phyloP scores from a whole-genome alignment of 1,140 invertebrate genomes.

The Semibalanus balanoides region DNA sequence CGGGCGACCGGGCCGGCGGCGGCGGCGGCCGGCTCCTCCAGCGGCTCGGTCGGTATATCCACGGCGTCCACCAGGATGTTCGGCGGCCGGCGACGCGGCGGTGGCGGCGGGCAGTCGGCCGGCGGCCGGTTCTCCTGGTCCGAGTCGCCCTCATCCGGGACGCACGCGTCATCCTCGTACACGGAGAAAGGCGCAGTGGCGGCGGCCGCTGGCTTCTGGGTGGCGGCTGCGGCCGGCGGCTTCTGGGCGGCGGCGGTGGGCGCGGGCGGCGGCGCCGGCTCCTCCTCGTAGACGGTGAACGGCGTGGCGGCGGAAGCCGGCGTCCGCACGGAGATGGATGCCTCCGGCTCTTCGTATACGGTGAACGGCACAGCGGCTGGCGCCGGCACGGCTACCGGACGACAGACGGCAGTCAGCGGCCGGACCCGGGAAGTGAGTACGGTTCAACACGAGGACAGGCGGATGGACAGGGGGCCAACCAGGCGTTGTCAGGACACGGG shows the following conservation, averaged over 20 bases:
- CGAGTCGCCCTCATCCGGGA: neutral
- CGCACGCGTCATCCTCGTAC: neutral
- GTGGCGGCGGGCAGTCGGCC: neutral
- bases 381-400: no score
- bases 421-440: no score
- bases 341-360: no score
- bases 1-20: no score
- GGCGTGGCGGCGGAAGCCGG: no score
- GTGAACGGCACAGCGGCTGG: no score
- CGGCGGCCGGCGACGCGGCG: neutral
- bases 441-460: no score
- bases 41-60: conserved; percentile 13
- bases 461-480: no score
- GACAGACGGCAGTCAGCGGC: no score
- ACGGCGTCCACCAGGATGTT: neutral
- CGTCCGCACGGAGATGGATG: no score
- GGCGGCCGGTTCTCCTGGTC: neutral
- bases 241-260: neutral
- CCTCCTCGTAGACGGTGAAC: neutral
- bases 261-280: neutral
- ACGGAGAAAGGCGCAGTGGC: neutral
- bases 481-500: no score
- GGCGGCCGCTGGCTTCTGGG: neutral
- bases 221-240: neutral
- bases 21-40: no score